Percentiles rank a stretch among this genome's conserved stretches.
phyloP scores from a whole-genome alignment of 1,140 invertebrate species.

The Rhyzopertha dominica region DNA sequence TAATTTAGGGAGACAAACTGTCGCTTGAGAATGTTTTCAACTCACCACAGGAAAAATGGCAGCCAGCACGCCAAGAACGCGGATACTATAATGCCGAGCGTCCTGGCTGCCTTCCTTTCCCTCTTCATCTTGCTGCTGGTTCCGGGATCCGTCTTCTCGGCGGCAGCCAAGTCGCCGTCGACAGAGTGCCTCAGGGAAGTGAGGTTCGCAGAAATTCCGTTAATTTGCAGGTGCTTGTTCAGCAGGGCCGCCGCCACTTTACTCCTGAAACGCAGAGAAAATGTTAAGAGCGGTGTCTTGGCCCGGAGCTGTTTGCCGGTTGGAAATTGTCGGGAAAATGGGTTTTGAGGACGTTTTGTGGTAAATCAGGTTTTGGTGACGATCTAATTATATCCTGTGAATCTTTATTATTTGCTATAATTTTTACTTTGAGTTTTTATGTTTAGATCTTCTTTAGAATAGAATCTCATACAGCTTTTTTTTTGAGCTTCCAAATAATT shows the following conservation, averaged over 20 bases:
- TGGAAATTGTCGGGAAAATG: too few relatives aligned
- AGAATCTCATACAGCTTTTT: too few relatives aligned
- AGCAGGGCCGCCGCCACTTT: conserved; percentile 77
- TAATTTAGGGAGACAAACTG: too few relatives aligned
- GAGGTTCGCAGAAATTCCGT: conserved; percentile 71
- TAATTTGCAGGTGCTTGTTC: conserved; percentile 83
- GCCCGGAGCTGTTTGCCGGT: too few relatives aligned
- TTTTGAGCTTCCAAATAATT: too few relatives aligned
- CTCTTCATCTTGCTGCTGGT: conserved; percentile 79
- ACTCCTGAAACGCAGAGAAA: conserved; percentile 56
- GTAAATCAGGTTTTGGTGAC: too few relatives aligned
- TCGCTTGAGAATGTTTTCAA: too few relatives aligned
- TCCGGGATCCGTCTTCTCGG: conserved; percentile 48
- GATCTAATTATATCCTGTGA: too few relatives aligned
- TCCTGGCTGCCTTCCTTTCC: conserved; percentile 90
- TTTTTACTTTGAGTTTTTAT: too few relatives aligned
- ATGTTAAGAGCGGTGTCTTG: background rate
- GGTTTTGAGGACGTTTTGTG: too few relatives aligned
- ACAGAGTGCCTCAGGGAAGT: conserved; percentile 48
- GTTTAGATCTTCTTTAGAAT: too few relatives aligned
- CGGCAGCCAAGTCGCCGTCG: conserved; percentile 52
- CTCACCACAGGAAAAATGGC: conserved; percentile 88
- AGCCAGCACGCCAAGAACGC: conserved; percentile 91
- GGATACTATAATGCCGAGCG: conserved; percentile 92
- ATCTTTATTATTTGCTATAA: too few relatives aligned